These are phyloP conservation scores for Bathybates hornii DNA, from an alignment of 2,113 vertebrate genomes.

Conservation along the genomic window DNA sequence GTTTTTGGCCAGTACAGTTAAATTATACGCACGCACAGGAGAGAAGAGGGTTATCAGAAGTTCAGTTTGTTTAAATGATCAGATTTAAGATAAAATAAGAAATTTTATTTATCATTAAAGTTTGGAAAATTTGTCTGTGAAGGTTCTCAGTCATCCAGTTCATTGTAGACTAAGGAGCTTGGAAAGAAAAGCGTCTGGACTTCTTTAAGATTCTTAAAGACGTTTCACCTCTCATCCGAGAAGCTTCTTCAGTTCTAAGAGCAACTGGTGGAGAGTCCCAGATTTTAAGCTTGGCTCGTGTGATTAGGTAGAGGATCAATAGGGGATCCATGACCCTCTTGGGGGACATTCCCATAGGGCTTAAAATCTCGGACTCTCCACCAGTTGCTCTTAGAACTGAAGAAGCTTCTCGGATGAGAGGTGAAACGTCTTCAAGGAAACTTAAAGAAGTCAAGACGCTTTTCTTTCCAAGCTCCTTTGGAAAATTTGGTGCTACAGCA, in stretches of 20 bases:
- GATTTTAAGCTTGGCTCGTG: neutral
- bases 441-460: fast-evolving
- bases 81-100: neutral
- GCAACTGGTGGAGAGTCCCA: neutral
- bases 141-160: neutral
- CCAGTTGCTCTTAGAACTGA: fast-evolving
- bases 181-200: neutral
- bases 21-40: neutral
- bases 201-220: neutral
- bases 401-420: neutral
- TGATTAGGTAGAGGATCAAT: neutral
- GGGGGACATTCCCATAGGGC: neutral
- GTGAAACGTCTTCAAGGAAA: neutral
- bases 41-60: neutral
- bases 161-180: neutral
- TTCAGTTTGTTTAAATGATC: neutral
- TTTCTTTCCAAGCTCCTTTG: neutral
- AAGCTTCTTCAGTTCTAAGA: neutral
- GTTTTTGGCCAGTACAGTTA: neutral
- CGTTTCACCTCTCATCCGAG: neutral
- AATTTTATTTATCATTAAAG: neutral
- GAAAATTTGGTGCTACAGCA: neutral
- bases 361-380: fast-evolving
- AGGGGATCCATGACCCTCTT: neutral
- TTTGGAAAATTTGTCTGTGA: neutral